phyloP scores from a whole-genome alignment of 1,140 invertebrate genomes.

The Pemphigus obesinymphae region DNA sequence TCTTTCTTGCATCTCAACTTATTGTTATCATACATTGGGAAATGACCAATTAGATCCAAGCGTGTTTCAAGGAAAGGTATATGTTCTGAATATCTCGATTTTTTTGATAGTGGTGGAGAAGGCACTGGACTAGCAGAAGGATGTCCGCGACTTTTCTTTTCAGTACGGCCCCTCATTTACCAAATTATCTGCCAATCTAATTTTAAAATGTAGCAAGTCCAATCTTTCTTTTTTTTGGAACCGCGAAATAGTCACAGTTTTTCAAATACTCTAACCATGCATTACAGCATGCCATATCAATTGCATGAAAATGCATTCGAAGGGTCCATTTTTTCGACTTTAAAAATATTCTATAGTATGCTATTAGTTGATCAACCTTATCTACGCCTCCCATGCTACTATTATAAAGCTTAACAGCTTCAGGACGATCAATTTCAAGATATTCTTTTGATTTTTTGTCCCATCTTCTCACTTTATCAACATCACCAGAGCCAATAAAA shows the following conservation, averaged over 20 bases:
- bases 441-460: not conserved
- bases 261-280: not conserved
- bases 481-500: not conserved
- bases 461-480: not conserved
- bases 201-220: not conserved
- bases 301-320: not conserved
- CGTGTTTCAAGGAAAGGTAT: not conserved
- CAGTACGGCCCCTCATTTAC: not conserved
- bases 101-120: not conserved
- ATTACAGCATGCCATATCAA: not conserved
- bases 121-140: not conserved
- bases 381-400: not conserved
- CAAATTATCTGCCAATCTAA: not conserved
- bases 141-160: not conserved
- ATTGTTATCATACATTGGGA: slow-evolving; percentile 9
- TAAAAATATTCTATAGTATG: not conserved
- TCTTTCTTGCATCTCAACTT: slow-evolving; percentile 4
- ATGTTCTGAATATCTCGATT: not conserved
- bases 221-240: slow-evolving; percentile 13
- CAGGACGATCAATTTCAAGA: not conserved
- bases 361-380: not conserved
- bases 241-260: not conserved
- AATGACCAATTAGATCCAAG: not conserved
- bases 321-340: not conserved
- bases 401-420: not conserved